These are phyloP conservation scores for Notarius lentiginosus DNA, from an alignment of 2,113 vertebrate species.

Conservation along the genomic window DNA sequence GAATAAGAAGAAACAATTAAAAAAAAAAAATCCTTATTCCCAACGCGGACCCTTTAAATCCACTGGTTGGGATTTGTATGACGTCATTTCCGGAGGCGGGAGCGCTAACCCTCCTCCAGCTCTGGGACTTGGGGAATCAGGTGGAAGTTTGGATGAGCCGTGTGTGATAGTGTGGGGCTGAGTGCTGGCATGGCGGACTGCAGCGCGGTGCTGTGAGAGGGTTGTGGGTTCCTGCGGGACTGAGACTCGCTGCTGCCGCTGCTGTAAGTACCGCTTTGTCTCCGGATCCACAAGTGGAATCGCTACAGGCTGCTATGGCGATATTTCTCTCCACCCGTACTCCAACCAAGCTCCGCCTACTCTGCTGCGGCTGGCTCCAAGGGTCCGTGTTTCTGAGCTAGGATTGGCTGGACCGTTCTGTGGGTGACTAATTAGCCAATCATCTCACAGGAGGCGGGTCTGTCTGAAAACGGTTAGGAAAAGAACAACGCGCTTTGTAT, in stretches of 20 bases:
- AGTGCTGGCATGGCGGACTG: not conserved
- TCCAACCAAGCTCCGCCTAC: not conserved
- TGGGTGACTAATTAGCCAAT: not conserved
- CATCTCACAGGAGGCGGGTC: not conserved
- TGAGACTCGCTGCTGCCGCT: not conserved
- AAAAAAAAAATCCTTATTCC: not conserved
- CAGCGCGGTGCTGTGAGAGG: not conserved
- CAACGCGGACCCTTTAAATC: conserved; percentile 1
- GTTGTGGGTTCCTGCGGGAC: not conserved
- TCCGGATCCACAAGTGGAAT: conserved; percentile 21
- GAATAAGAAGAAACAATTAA: not conserved
- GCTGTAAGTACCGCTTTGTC: conserved; percentile 26
- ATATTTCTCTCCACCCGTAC: not conserved
- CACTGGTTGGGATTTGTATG: not conserved
- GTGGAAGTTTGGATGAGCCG: not conserved
- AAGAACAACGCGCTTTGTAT: conserved; percentile 5
- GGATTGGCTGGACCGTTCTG: not conserved
- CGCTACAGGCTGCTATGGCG: conserved; percentile 14
- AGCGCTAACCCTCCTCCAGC: not conserved
- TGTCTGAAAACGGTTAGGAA: not conserved
- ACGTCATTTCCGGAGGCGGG: conserved; percentile 7
- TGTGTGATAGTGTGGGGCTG: not conserved
- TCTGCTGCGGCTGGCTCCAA: not conserved
- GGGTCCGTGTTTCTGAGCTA: not conserved
- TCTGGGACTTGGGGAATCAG: not conserved